Conservation (phyloP, 2,113 vertebrate genomes). For the Leptobrachium ailaonicum region DNA sequence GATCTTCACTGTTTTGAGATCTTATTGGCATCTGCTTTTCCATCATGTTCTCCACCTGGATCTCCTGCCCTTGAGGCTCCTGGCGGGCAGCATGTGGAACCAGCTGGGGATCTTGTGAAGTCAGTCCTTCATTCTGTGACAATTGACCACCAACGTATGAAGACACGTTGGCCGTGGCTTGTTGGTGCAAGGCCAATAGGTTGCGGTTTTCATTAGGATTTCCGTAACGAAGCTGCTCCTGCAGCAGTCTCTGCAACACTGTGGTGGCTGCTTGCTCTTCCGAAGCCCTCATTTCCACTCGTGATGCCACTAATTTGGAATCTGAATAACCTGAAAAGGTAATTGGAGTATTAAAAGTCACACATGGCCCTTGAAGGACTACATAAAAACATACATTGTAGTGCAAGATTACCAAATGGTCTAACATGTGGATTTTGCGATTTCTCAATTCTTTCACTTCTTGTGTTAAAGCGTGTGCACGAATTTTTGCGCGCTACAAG, state of each 20-base stretch:
- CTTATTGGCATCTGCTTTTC: conserved; percentile 85
- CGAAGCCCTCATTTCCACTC: conserved; percentile 91
- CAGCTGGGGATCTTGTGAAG: conserved; percentile 82
- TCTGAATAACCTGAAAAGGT: conserved; percentile 79
- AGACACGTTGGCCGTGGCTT: conserved; percentile 74
- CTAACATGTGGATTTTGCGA: no score
- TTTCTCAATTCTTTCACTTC: no score
- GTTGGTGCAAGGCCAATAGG: conserved; percentile 86
- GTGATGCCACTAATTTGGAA: conserved; percentile 76
- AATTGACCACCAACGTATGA: conserved; percentile 70
- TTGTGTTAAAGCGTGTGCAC: no score
- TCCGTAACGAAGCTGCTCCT: conserved; percentile 96
- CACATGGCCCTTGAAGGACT: no score
- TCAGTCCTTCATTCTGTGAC: conserved; percentile 72
- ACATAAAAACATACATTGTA: no score
- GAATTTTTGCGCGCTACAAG: no score
- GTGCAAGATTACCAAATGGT: no score
- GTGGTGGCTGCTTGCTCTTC: conserved; percentile 88
- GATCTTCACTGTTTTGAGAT: conserved; percentile 85
- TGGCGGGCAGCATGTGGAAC: conserved; percentile 90
- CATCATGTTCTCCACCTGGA: conserved; percentile 88
- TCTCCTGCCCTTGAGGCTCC: conserved; percentile 97
- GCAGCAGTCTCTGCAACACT: conserved; percentile 94
- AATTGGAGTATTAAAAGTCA: not conserved
- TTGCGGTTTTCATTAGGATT: conserved; percentile 84